These are phyloP conservation scores for Eidolon dupreanum DNA, from an alignment of 2,797 vertebrate species.

Conservation along the genomic window DNA sequence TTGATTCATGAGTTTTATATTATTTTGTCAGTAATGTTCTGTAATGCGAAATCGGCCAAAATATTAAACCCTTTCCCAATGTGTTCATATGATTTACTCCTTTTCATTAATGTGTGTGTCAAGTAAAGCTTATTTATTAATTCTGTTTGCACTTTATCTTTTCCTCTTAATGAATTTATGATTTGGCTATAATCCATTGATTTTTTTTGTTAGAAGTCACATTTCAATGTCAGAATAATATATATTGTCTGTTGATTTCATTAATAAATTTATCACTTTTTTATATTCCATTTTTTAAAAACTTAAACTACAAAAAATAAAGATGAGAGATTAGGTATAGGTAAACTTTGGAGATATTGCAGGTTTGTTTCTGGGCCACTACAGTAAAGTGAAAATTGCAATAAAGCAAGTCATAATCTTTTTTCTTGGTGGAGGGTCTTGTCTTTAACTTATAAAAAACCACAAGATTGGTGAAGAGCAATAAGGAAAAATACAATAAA, in stretches of 20 bases:
- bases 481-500: background rate
- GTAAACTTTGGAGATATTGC: background rate
- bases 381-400: background rate
- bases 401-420: background rate
- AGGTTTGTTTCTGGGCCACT: background rate
- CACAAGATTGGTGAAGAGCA: background rate
- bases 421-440: too few species aligned
- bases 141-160: background rate
- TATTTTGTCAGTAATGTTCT: background rate
- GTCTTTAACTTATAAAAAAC: background rate
- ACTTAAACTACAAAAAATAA: background rate
- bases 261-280: background rate
- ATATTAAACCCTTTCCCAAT: background rate
- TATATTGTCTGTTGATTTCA: background rate
- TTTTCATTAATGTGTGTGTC: constrained; percentile 11
- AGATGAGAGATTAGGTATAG: background rate
- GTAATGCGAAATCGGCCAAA: background rate
- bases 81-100: background rate
- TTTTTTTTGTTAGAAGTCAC: constrained; percentile 1
- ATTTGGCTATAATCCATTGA: background rate
- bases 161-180: constrained; percentile 10
- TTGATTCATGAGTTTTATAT: background rate
- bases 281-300: background rate
- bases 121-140: background rate
- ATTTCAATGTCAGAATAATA: background rate